Evolutionary conservation across 2,888 invertebrate species (phyloP).

Genomic region (Cataglyphis albicans): DNA sequence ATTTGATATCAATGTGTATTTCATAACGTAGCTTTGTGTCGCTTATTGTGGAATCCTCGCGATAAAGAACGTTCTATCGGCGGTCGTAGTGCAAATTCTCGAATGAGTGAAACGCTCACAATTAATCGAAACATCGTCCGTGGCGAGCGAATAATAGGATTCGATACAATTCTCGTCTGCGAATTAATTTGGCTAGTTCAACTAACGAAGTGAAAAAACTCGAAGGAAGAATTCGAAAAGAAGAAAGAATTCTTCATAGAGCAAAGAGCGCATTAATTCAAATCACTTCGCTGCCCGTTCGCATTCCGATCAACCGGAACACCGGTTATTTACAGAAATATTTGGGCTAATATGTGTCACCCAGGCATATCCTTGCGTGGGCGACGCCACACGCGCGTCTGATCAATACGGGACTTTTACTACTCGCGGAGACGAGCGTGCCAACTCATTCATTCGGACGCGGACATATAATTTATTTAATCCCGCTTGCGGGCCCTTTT

Average conservation of each 20-base stretch:
- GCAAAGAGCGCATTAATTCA: neutral
- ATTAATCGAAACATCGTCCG: constrained; percentile 72
- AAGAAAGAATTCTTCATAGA: neutral
- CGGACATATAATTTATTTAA: neutral
- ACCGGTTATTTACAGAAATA: constrained; percentile 9
- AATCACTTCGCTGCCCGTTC: neutral
- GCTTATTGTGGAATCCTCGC: neutral
- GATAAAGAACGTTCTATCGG: neutral
- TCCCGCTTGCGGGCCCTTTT: neutral
- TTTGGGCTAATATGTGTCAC: constrained; percentile 34
- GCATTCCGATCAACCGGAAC: neutral
- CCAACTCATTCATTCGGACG: constrained; percentile 16
- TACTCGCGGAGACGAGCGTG: constrained; percentile 16
- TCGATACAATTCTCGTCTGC: constrained; percentile 53
- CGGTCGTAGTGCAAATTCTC: constrained; percentile 53
- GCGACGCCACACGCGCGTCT: constrained; percentile 33
- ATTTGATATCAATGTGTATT: constrained; percentile 14
- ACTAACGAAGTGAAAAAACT: neutral
- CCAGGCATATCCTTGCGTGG: constrained; percentile 27
- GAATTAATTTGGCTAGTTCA: neutral
- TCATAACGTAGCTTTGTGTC: neutral
- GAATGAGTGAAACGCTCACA: constrained; percentile 44
- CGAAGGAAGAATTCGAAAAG: neutral
- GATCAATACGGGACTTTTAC: constrained; percentile 41
- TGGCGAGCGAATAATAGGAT: constrained; percentile 62